These are phyloP conservation scores for Drosophila takahashii DNA, from an alignment of 1,140 invertebrate genomes.

Conservation along the genomic window DNA sequence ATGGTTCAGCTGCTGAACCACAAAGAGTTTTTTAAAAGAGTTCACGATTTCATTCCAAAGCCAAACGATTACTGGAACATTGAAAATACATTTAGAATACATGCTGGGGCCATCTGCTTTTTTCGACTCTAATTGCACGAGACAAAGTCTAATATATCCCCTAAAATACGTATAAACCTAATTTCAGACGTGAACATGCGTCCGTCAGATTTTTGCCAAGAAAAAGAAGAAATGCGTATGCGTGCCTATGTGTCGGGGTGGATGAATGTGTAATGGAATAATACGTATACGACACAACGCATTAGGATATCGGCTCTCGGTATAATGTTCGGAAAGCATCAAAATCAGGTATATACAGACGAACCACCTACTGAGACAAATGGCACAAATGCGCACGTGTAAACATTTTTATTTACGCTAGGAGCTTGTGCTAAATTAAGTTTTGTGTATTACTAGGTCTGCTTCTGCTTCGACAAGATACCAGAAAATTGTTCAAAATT, in stretches of 20 bases:
- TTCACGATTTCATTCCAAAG: background rate
- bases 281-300: constrained; percentile 27
- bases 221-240: constrained; percentile 10
- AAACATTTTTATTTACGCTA: constrained; percentile 70
- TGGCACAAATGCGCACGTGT: constrained; percentile 45
- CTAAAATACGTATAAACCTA: constrained; percentile 38
- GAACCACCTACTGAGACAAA: constrained; percentile 26
- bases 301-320: constrained; percentile 23
- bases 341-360: constrained; percentile 26
- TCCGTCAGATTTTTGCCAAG: constrained; percentile 3
- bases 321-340: constrained; percentile 30
- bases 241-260: background rate
- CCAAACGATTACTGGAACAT: background rate
- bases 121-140: constrained; percentile 3
- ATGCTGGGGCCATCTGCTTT: constrained; percentile 19
- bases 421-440: constrained; percentile 76
- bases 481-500: constrained; percentile 61
- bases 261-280: constrained; percentile 28
- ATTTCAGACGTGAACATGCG: constrained; percentile 10
- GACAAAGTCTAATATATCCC: constrained; percentile 31
- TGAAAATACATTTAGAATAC: constrained; percentile 7
- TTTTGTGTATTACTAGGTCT: constrained; percentile 75
- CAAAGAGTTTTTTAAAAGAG: background rate
- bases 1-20: background rate
- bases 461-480: constrained; percentile 42